Evolutionary conservation across 2,888 invertebrate species (phyloP).

Genomic region (Volucella bombylans): DNA sequence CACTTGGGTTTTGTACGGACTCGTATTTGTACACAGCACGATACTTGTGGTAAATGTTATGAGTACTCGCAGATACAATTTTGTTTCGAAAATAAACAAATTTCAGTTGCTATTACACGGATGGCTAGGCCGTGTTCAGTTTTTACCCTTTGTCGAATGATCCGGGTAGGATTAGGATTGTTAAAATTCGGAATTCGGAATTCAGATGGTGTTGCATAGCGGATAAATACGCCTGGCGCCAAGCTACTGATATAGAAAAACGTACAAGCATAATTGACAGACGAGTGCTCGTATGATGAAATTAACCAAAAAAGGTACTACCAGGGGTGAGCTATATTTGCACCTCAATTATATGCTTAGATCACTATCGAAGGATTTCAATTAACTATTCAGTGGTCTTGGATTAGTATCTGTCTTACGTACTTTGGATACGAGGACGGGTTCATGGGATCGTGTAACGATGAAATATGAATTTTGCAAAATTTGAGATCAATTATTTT

Average conservation of each 20-base stretch:
- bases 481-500: too few species aligned
- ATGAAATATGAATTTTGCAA: too few species aligned
- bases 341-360: conserved; percentile 63
- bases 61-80: background rate
- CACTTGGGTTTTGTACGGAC: background rate
- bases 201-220: background rate
- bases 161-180: conserved; percentile 56
- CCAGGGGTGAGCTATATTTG: conserved; percentile 6
- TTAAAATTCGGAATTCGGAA: background rate
- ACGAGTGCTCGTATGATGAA: conserved; percentile 26
- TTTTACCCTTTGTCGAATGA: conserved; percentile 60
- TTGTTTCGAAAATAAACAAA: conserved; percentile 10
- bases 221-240: conserved; percentile 56
- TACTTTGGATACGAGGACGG: too few species aligned
- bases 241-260: conserved; percentile 41
- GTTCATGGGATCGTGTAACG: too few species aligned
- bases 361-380: conserved; percentile 14
- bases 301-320: background rate
- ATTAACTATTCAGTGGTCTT: background rate
- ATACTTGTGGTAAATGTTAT: background rate
- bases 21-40: background rate
- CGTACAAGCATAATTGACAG: conserved; percentile 23
- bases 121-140: background rate
- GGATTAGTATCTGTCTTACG: too few species aligned
- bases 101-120: background rate